A percentile compares a stretch with the other conserved stretches of the same genome.
These are phyloP conservation scores for Opisthograptis luteolata DNA, from an alignment of 2,888 invertebrate genomes.

Conservation along the genomic window DNA sequence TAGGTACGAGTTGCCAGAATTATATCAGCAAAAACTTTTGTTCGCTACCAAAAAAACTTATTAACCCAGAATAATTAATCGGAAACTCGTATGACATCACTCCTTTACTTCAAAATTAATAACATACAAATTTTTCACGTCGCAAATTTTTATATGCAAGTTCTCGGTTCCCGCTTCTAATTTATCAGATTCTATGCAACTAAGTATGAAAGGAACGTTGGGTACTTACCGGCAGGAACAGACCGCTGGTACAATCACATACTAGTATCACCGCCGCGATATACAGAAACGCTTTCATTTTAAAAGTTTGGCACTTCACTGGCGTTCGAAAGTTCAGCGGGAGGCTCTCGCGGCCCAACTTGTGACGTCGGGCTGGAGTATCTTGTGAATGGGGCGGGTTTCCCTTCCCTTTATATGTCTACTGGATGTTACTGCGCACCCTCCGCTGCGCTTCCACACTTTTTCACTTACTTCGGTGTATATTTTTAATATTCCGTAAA, in stretches of 20 bases:
- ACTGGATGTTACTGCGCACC: conserved; percentile 71
- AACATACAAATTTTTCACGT: too few relatives aligned
- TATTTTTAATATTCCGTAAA: conserved; percentile 7
- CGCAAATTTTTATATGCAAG: too few relatives aligned
- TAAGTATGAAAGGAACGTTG: background rate
- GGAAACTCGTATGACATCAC: too few relatives aligned
- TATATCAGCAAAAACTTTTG: too few relatives aligned
- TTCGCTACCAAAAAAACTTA: too few relatives aligned
- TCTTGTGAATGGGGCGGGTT: conserved; percentile 74
- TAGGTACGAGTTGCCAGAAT: too few relatives aligned
- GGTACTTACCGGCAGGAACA: conserved; percentile 71
- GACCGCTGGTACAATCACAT: conserved; percentile 60
- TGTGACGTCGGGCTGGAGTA: conserved; percentile 59
- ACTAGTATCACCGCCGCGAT: conserved; percentile 58
- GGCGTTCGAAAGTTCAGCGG: conserved; percentile 53
- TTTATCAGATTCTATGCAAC: too few relatives aligned
- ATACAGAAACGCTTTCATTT: conserved; percentile 67
- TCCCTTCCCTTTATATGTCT: conserved; percentile 72
- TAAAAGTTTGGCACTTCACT: conserved; percentile 59
- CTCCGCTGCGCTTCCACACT: conserved; percentile 62
- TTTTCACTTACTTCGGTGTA: conserved; percentile 29
- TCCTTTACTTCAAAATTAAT: too few relatives aligned
- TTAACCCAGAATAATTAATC: too few relatives aligned
- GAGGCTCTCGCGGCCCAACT: conserved; percentile 43
- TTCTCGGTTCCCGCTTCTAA: background rate